Evolutionary conservation across 2,888 invertebrate species (phyloP).

Genomic region (Meghimatium bilineatum): DNA sequence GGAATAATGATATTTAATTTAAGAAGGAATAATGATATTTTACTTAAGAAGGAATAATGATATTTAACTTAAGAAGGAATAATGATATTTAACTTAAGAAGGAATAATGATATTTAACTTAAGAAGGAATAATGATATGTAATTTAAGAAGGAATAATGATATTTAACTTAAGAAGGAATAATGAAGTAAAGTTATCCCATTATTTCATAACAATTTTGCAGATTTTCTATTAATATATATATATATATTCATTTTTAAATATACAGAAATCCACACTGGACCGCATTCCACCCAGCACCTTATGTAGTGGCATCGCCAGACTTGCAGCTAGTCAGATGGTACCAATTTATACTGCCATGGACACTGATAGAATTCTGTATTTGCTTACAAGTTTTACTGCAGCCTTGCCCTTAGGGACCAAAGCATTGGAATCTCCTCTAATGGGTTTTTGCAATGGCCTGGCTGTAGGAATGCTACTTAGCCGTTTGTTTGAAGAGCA

Average conservation of each 20-base stretch:
- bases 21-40: too few species aligned
- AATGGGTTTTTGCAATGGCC: conserved; percentile 61
- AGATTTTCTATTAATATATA: too few species aligned
- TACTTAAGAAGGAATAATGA: too few species aligned
- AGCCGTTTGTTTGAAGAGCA: conserved; percentile 66
- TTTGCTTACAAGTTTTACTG: conserved; percentile 57
- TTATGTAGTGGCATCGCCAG: conserved; percentile 66
- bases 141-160: too few species aligned
- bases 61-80: too few species aligned
- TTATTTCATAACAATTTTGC: too few species aligned
- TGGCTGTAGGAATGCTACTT: conserved; percentile 66
- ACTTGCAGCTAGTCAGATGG: conserved; percentile 63
- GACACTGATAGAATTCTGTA: conserved; percentile 59
- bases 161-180: too few species aligned
- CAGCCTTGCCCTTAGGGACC: conserved; percentile 62
- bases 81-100: too few species aligned
- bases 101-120: too few species aligned
- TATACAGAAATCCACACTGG: conserved; percentile 59
- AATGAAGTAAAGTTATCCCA: too few species aligned
- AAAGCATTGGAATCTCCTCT: conserved; percentile 60
- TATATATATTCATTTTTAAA: background rate
- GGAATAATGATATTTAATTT: too few species aligned
- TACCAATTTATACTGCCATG: conserved; percentile 60
- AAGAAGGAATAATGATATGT: too few species aligned
- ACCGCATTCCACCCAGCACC: conserved; percentile 64